These are phyloP conservation scores for Dipodomys ordii DNA, from an alignment of 2,113 vertebrate species.

Conservation along the genomic window DNA sequence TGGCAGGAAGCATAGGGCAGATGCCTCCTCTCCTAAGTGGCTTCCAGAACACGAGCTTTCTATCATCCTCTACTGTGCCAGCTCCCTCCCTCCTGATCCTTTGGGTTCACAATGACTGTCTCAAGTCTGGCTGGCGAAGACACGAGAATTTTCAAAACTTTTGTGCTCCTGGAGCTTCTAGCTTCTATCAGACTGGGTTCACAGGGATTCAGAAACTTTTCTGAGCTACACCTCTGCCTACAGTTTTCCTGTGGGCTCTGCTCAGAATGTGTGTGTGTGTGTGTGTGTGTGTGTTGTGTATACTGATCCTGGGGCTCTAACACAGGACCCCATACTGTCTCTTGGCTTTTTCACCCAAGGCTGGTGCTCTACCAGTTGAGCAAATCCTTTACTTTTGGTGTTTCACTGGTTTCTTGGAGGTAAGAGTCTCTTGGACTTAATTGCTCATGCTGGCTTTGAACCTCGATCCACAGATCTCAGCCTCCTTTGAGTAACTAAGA, in stretches of 20 bases:
- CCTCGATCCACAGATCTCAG: no score
- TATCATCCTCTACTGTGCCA: not conserved
- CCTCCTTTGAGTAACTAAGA: no score
- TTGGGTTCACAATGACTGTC: not conserved
- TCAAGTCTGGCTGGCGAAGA: not conserved
- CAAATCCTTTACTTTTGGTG: no score
- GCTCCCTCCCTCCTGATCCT: not conserved
- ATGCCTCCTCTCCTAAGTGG: not conserved
- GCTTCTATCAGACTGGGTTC: conserved; percentile 1
- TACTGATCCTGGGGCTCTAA: no score
- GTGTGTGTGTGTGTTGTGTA: no score
- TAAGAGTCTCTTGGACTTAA: no score
- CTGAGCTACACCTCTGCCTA: not conserved
- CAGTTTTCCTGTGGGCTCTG: no score
- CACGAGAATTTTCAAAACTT: not conserved
- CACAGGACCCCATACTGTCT: no score
- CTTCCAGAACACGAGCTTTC: not conserved
- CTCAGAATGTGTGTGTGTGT: not conserved
- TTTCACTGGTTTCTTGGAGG: no score
- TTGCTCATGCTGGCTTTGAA: no score
- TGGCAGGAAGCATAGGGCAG: not conserved
- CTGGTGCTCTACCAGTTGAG: no score
- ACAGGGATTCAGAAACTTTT: not conserved
- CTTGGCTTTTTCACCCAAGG: no score
- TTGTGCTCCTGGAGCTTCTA: not conserved